Base-by-base conservation (phyloP, 2,797 vertebrate genomes). In the Melanotaenia parkinsoni region DNA sequence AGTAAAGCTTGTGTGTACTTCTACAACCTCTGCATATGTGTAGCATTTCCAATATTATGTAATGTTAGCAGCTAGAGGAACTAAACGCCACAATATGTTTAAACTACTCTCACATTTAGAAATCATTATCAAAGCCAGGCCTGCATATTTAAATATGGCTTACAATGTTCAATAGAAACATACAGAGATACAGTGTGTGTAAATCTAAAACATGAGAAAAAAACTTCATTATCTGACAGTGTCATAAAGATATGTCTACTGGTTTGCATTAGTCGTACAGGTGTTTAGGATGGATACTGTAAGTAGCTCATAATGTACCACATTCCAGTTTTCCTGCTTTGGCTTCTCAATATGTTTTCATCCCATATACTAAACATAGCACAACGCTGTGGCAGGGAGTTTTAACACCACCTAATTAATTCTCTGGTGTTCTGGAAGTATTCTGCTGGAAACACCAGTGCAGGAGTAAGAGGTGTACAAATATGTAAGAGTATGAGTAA, bases 301-400 rank as follows among this genome's bases (percentile, higher is more conserved):
- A 54, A 54, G 24, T 14, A 14, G 24, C 22, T 28, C 24, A 28
- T 28, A 0, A 26, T 54, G 5, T 26, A 28, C 28, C 51, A 54
- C 24, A 54, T 14, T 9, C n/a, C 22, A 38, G 6, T 43, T 43
- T 13, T 20, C 16, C 6, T 45, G 18, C 4, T 45, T 18, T 45
- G 20, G 43, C 18, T 18, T 45, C 43, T 45, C 43, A 18, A 20
- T 26, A 5, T 43, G 32, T 57, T 40, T 59, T 37, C 35, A 22
- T 71, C 72, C 61, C 78, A 13, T 26, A 32, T 6, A 45, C 56
- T 22, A 0, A 63, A 80, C 33, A 38, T 70, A 24, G 0, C 65
- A 58, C 0, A 0, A 2, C 14, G 5, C 14, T 40, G 69, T n/a
- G 51, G 76, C 20, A 33, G 4, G 13, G 13, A 8, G 3, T 13